Conservation (phyloP, 2,888 invertebrate genomes). For the Leptinotarsa juncta region DNA sequence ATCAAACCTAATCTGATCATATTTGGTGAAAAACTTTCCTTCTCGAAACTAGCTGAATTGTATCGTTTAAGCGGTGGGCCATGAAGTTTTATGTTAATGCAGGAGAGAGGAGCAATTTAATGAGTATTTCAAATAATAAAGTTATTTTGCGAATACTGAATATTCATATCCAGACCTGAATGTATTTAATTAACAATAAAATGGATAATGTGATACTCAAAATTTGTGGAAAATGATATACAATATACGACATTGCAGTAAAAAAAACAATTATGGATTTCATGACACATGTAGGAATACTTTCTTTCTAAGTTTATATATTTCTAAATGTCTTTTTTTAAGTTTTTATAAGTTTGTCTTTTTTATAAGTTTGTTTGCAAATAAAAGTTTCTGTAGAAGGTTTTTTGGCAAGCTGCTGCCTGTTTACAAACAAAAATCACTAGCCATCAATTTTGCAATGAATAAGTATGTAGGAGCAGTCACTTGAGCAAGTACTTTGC, state of each 20-base stretch:
- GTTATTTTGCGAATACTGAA: constrained; percentile 6
- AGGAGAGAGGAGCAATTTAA: constrained; percentile 9
- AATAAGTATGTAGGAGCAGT: background rate
- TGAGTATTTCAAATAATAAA: constrained; percentile 8
- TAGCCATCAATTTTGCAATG: background rate
- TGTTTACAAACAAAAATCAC: no score
- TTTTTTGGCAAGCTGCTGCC: no score
- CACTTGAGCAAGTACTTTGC: no score
- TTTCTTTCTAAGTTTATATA: no score
- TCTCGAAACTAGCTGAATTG: constrained; percentile 9
- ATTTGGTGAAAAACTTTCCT: constrained; percentile 1
- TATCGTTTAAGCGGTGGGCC: constrained; percentile 4
- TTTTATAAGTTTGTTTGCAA: no score
- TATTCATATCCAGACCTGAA: background rate
- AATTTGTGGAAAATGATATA: background rate
- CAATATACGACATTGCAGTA: no score
- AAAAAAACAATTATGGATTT: no score
- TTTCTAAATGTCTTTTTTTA: no score
- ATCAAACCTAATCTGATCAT: constrained; percentile 3
- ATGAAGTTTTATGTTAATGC: constrained; percentile 17
- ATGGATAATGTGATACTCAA: background rate
- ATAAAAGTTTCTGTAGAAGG: no score
- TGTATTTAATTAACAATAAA: background rate
- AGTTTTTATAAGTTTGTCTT: no score
- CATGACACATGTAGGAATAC: no score